Evolutionary conservation across 2,113 vertebrate genomes (phyloP), one percentile per base, ranked within the genome.

Genomic region (Pomatorhinus ruficollis): DNA sequence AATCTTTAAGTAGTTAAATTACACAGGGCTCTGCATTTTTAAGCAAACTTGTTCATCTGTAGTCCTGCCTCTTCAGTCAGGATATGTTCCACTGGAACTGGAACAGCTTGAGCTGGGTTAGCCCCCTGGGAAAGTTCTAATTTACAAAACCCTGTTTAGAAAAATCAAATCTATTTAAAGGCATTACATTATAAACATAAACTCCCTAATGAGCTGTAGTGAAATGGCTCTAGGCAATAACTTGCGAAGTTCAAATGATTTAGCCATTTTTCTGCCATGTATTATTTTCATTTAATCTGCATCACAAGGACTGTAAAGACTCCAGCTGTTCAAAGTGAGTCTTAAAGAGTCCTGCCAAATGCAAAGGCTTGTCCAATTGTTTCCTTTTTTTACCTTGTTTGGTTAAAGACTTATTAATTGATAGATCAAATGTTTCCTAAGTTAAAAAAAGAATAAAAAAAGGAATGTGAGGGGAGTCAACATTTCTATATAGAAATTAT

Each of bases 141-240:
- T 98, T 98, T 98, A 97, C 96, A 97, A 98, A 97, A 97, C 90
- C 83, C 78, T 97, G 96, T 97, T 96, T 97, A 97, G 82, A 97
- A 98, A 96, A 98, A 97, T 96, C 94, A 96, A 94, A 98, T 97
- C 97, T 97, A 97, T 98, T 98, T 98, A 97, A 98, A 98, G 97
- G 96, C 97, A 97, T 97, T 97, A 96, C 91, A 97, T 97, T 98
- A 97, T 98, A 97, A 98, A 98, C 97, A 97, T 98, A 98, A 97
- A 98, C 96, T 97, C 97, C 95, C 97, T 98, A 98, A 98, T 98
- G 98, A 98, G 97, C 97, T 97, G 90, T 97, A 97, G 95, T 95
- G 93, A 97, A 98, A 97, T 95, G 90, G 97, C 98, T 98, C 83
- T 91, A 95, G 98, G 98, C 98, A 98, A 97, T 95, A 97, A 96